Conservation (phyloP, 2,113 vertebrate species). For the Ptyas mucosa region DNA sequence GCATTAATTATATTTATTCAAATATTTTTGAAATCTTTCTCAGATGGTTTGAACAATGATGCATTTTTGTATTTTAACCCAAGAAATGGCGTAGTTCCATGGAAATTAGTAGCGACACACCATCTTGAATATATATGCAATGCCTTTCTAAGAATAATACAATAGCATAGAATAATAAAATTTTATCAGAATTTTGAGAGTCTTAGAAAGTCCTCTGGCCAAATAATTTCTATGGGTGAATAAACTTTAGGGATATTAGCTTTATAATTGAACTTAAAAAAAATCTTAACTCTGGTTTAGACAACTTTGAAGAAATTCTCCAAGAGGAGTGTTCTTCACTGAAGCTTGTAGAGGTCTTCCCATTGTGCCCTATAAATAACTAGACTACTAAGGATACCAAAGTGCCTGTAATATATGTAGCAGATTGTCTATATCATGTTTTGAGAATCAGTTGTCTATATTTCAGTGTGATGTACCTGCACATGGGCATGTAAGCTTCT, state of each 20-base stretch:
- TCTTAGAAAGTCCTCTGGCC: slow-evolving; percentile 41
- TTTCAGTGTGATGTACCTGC: slow-evolving; percentile 7
- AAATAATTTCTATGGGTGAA: slow-evolving; percentile 36
- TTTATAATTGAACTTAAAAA: slow-evolving; percentile 50
- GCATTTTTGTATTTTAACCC: slow-evolving; percentile 46
- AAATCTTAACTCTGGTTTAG: slow-evolving; percentile 46
- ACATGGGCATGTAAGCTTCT: slow-evolving; percentile 19
- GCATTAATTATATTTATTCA: not conserved
- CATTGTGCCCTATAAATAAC: slow-evolving; percentile 39
- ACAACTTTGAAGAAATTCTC: slow-evolving; percentile 19
- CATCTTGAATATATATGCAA: slow-evolving; percentile 58
- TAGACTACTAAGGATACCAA: slow-evolving; percentile 57
- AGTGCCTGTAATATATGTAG: slow-evolving; percentile 63
- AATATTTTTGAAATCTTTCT: slow-evolving; percentile 34
- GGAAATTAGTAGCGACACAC: slow-evolving; percentile 17
- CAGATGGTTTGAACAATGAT: slow-evolving; percentile 50
- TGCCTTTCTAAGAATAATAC: slow-evolving; percentile 26
- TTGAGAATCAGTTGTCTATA: slow-evolving; percentile 32
- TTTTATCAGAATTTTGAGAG: slow-evolving; percentile 37
- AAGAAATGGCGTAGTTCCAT: slow-evolving; percentile 36
- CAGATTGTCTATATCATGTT: slow-evolving; percentile 25
- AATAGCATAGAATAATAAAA: slow-evolving; percentile 7
- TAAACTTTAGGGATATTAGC: slow-evolving; percentile 51
- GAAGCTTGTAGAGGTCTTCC: not conserved
- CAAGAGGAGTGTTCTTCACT: not conserved